phyloP scores from a whole-genome alignment of 2,888 invertebrate species.

The Drosophila subsilvestris region DNA sequence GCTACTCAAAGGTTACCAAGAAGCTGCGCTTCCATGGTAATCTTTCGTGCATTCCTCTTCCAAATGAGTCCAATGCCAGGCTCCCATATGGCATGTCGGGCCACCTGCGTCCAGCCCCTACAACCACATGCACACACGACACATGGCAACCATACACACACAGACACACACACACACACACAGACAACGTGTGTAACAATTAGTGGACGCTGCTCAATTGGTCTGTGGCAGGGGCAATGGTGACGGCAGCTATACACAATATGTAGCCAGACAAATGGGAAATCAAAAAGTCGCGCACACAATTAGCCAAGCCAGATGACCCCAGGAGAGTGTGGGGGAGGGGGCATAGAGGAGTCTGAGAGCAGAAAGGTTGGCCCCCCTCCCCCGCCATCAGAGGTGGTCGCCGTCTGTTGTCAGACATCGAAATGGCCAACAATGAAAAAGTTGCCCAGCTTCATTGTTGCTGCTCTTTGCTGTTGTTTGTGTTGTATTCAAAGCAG shows the following conservation, averaged over 20 bases:
- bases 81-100: too few relatives aligned
- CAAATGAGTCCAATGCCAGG: neutral
- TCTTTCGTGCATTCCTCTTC: neutral
- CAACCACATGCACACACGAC: too few relatives aligned
- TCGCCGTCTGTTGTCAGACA: constrained; percentile 54
- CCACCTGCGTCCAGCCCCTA: too few relatives aligned
- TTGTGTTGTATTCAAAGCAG: constrained; percentile 48
- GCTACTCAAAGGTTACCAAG: neutral
- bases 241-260: too few relatives aligned
- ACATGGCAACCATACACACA: too few relatives aligned
- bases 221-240: too few relatives aligned
- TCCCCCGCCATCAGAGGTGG: constrained; percentile 12
- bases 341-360: too few relatives aligned
- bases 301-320: constrained; percentile 57
- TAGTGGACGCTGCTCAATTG: too few relatives aligned
- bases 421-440: constrained; percentile 55
- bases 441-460: constrained; percentile 43
- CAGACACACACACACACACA: too few relatives aligned
- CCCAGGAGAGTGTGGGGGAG: neutral
- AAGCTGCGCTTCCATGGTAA: neutral
- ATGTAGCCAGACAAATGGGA: constrained; percentile 39
- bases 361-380: too few relatives aligned
- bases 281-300: constrained; percentile 61
- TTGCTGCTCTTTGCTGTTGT: constrained; percentile 17
- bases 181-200: too few relatives aligned